phyloP scores from a whole-genome alignment of 2,888 invertebrate genomes.

The Hypercompe scribonia region DNA sequence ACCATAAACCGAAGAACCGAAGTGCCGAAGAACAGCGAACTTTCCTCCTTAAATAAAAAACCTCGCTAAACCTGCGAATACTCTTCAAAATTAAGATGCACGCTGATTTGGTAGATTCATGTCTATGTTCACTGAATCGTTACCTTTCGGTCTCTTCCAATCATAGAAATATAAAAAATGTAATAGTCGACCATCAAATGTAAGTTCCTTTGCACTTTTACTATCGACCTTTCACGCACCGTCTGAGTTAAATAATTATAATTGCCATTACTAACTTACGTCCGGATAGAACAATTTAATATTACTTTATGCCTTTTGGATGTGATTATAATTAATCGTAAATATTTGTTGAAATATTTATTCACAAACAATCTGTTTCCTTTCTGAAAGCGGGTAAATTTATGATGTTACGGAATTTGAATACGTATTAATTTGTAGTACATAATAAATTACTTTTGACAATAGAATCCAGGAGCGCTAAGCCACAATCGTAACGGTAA shows the following conservation, averaged over 20 bases:
- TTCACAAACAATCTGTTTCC: no score
- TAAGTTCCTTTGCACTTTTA: slow-evolving; percentile 7
- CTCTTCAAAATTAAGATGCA: background rate
- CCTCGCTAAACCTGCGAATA: no score
- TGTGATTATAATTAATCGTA: slow-evolving; percentile 9
- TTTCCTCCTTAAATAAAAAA: no score
- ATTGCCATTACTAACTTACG: slow-evolving; percentile 14
- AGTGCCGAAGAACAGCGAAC: no score
- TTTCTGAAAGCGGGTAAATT: no score
- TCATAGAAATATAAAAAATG: background rate
- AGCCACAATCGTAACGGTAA: background rate
- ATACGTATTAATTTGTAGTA: background rate
- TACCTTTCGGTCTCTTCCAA: background rate
- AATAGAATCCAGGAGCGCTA: background rate
- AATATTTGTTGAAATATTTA: background rate
- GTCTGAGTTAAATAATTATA: slow-evolving; percentile 8
- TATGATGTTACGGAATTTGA: background rate
- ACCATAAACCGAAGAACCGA: no score
- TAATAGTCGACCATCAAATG: background rate
- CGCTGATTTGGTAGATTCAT: background rate
- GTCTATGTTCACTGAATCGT: background rate
- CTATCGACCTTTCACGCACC: slow-evolving; percentile 18
- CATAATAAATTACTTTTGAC: no score
- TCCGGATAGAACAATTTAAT: slow-evolving; percentile 10
- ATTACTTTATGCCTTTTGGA: slow-evolving; percentile 1